Evolutionary conservation across 2,888 invertebrate genomes (phyloP).

Genomic region (Troides helena): DNA sequence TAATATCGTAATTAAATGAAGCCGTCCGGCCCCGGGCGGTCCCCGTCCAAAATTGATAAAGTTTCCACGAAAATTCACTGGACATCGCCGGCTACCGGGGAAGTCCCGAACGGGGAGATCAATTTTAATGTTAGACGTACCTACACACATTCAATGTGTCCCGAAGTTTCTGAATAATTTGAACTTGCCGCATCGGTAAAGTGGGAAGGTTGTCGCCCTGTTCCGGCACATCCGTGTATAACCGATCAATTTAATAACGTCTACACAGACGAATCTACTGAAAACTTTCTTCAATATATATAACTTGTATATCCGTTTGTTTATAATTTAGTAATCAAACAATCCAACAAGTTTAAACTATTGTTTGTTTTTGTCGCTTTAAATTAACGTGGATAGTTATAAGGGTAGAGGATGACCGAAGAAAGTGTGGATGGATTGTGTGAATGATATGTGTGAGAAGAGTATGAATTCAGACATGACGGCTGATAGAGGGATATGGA

Average conservation of each 20-base stretch:
- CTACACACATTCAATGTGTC: constrained; percentile 30
- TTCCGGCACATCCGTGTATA: constrained; percentile 3
- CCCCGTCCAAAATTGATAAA: constrained; percentile 49
- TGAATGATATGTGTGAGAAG: too few relatives aligned
- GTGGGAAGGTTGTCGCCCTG: constrained; percentile 3
- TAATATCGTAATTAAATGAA: constrained; percentile 42
- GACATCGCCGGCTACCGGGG: constrained; percentile 39
- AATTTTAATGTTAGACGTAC: constrained; percentile 38
- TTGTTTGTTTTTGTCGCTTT: too few relatives aligned
- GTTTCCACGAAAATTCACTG: constrained; percentile 50
- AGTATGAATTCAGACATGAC: too few relatives aligned
- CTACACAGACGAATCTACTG: neutral
- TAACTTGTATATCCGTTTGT: too few relatives aligned
- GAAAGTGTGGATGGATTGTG: too few relatives aligned
- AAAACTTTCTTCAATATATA: neutral
- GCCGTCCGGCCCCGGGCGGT: constrained; percentile 38
- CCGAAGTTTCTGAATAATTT: constrained; percentile 26
- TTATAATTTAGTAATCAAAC: too few relatives aligned
- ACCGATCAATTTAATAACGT: constrained; percentile 21
- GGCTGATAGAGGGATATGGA: too few relatives aligned
- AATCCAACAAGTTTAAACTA: too few relatives aligned
- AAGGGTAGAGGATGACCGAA: too few relatives aligned
- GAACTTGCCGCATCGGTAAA: constrained; percentile 17
- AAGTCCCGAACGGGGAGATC: constrained; percentile 40
- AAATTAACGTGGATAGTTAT: too few relatives aligned